Conservation (phyloP, 1,140 invertebrate species). For the Drosophila pectinifera region DNA sequence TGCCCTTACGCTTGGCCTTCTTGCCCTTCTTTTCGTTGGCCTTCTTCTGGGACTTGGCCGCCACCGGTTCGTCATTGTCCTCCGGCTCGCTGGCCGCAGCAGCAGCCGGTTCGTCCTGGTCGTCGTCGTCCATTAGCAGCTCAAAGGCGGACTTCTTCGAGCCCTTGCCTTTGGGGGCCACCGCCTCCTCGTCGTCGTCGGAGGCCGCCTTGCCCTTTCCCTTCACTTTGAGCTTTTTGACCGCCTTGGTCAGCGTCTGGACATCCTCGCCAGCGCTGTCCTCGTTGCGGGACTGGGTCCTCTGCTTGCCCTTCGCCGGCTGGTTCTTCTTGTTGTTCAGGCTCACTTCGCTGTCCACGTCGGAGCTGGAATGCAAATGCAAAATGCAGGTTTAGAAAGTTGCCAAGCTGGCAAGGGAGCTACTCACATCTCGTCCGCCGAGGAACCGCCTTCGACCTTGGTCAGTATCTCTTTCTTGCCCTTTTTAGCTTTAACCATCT, state of each 20-base stretch:
- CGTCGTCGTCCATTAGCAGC: conserved; percentile 87
- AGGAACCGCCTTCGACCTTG: conserved; percentile 71
- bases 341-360: conserved; percentile 68
- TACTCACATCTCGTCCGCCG: conserved; percentile 83
- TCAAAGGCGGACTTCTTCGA: conserved; percentile 88
- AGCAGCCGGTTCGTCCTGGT: conserved; percentile 81
- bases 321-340: conserved; percentile 81
- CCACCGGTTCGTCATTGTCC: conserved; percentile 82
- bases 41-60: conserved; percentile 85
- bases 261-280: conserved; percentile 55
- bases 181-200: conserved; percentile 57
- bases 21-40: conserved; percentile 88
- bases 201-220: conserved; percentile 67
- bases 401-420: conserved; percentile 53
- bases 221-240: conserved; percentile 77
- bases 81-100: conserved; percentile 70
- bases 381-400: conserved; percentile 50
- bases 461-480: conserved; percentile 85
- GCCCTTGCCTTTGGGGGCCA: conserved; percentile 84
- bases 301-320: conserved; percentile 63
- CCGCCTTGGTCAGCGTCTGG: conserved; percentile 57
- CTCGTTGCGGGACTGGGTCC: conserved; percentile 67
- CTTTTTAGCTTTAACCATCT: conserved; percentile 85
- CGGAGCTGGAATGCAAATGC: conserved; percentile 58
- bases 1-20: conserved; percentile 89